Conservation (phyloP, 2,113 vertebrate species). For the Terrapene triunguis region DNA sequence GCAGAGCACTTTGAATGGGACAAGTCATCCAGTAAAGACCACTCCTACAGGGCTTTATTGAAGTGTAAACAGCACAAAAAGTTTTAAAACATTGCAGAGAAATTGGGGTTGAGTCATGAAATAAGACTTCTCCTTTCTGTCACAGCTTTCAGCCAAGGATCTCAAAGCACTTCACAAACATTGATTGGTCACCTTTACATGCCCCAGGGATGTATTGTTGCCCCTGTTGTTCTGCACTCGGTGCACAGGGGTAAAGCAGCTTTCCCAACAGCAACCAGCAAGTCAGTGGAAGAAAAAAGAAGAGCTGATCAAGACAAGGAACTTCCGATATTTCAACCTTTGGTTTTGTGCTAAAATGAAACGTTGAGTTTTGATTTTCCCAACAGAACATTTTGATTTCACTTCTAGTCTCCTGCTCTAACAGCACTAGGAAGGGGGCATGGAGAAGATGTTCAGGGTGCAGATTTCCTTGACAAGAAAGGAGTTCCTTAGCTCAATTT, state of each 20-base stretch:
- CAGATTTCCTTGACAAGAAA: neutral
- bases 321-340: neutral
- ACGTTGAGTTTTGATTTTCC: rapidly evolving
- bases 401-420: neutral
- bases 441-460: neutral
- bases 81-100: neutral
- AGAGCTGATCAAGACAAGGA: neutral
- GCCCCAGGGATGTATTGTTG: neutral
- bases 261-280: neutral
- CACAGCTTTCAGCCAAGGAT: neutral
- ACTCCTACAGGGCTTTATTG: neutral
- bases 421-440: neutral
- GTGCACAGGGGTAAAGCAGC: neutral
- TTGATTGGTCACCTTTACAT: neutral
- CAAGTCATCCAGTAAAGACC: neutral
- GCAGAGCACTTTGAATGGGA: neutral
- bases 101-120: neutral
- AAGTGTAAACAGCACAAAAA: neutral
- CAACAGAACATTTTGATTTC: neutral
- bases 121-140: neutral
- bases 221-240: neutral
- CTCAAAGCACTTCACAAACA: neutral
- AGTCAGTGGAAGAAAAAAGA: neutral
- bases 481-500: neutral
- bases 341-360: neutral